A percentile compares a stretch with the other conserved stretches of the same genome.
These are phyloP conservation scores for Hetaerina titia DNA, from an alignment of 2,888 invertebrate species.

Conservation along the genomic window DNA sequence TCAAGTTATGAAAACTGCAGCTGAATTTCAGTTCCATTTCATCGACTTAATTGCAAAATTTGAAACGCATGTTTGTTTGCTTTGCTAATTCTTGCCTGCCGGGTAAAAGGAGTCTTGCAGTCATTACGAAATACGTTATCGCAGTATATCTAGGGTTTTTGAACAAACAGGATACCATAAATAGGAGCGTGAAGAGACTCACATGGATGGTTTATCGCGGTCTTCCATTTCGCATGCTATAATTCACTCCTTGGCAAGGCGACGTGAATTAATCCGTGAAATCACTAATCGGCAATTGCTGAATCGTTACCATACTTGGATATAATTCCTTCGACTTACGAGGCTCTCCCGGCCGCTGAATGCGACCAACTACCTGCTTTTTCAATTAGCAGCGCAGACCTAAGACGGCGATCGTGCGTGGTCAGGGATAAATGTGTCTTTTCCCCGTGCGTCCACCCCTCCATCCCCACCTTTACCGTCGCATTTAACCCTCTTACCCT, in stretches of 20 bases:
- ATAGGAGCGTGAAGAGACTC: slow-evolving; percentile 7
- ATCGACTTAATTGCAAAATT: neutral
- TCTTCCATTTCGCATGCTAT: slow-evolving; percentile 2
- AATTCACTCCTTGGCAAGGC: neutral
- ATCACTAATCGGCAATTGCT: slow-evolving; percentile 66
- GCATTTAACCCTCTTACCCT: neutral
- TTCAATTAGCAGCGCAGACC: slow-evolving; percentile 55
- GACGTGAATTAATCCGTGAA: slow-evolving; percentile 64
- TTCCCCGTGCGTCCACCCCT: neutral
- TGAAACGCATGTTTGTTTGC: neutral
- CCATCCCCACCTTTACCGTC: neutral
- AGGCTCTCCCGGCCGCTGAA: slow-evolving; percentile 39
- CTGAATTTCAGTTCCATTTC: neutral
- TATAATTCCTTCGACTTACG: slow-evolving; percentile 63
- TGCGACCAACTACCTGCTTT: slow-evolving; percentile 60
- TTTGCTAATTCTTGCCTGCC: neutral
- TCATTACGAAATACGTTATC: neutral
- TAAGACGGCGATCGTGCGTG: slow-evolving; percentile 51
- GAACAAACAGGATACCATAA: slow-evolving; percentile 18
- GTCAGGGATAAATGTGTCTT: slow-evolving; percentile 54
- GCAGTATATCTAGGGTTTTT: neutral
- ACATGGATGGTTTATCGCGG: slow-evolving; percentile 34
- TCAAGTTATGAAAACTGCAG: neutral
- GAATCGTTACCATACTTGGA: slow-evolving; percentile 66
- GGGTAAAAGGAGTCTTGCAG: neutral